Evolutionary conservation across 2,797 vertebrate genomes (phyloP), one percentile per base, ranked within the genome.

Genomic region (Argentina silus): DNA sequence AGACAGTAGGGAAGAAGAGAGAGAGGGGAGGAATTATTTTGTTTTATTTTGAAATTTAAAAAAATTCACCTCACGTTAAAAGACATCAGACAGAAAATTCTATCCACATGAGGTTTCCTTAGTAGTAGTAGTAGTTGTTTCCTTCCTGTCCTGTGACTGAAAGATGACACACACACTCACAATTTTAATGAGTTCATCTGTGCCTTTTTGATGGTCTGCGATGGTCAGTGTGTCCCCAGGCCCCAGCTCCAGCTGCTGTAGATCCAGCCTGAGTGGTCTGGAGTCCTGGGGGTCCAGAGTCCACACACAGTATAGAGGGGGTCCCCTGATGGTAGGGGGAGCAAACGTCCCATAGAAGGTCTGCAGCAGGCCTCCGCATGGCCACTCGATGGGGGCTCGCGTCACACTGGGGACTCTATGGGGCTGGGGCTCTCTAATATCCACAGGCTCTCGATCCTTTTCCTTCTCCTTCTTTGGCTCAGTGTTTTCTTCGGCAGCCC

Each of bases 281-380:
- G 94, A 88, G 75, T 97, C 96, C 15, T 95, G 93, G 1, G 96
- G 95, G 74, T 97, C 94, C 76, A 97, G 84, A 10, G 92, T 91
- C 96, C 96, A 98, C 36, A 94, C 85, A 72, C 96, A 98, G 62
- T 60, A 69, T 69, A 82, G 51, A n/a, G 82, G 80, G 1, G 75
- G 61, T 3, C 89, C 86, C 0, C 62, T 83, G n/a, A 81, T 89
- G 2, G 88, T 73, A 0, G 96, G 95, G 7, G 96, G 93, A 12
- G 92, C 92, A 65, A 98, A 95, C 21, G 95, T 94, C 7, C 96
- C 96, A 1, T 96, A 98, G 86, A 98, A 98, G 19, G 91, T 93
- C 75, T 92, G 91, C 21, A 96, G 85, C 56, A 94, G 90, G 2
- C 93, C 91, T 27, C 95, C 96, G 19, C 96, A 97, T 6, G 91